Conservation (phyloP, 1,140 invertebrate species). For the Leptopilina clavipes region DNA sequence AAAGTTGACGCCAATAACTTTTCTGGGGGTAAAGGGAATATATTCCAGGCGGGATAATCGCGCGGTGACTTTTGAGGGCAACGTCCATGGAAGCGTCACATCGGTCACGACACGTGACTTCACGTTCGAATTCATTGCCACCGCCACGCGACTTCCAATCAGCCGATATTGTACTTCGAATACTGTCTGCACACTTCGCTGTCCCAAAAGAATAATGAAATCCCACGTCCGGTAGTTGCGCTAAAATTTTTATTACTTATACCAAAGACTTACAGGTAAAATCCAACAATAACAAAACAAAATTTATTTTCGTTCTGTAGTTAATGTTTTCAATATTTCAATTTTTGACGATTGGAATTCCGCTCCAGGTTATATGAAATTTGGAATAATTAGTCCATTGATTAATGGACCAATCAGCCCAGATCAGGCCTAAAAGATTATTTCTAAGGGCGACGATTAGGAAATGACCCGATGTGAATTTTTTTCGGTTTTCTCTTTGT, state of each 20-base stretch:
- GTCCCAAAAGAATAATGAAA: constrained; percentile 36
- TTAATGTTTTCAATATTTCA: too few species aligned
- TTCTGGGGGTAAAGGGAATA: background rate
- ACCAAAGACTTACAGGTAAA: background rate
- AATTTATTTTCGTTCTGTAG: too few species aligned
- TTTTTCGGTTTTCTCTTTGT: too few species aligned
- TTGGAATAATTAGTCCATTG: too few species aligned
- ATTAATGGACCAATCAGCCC: too few species aligned
- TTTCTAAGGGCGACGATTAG: too few species aligned
- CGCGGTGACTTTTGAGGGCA: constrained; percentile 26
- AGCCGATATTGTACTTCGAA: constrained; percentile 53
- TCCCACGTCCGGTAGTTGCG: background rate
- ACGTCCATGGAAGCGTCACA: constrained; percentile 48
- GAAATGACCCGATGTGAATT: too few species aligned
- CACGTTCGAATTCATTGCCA: constrained; percentile 60
- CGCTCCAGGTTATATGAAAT: too few species aligned
- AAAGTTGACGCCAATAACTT: constrained; percentile 9
- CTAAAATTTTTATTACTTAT: background rate
- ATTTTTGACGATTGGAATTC: too few species aligned
- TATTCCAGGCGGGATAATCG: constrained; percentile 32
- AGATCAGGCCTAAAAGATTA: too few species aligned
- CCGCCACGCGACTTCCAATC: constrained; percentile 64
- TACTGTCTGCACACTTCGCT: constrained; percentile 39
- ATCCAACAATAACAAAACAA: too few species aligned
- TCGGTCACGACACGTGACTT: constrained; percentile 61